These are phyloP conservation scores for Dermatemys mawii DNA, from an alignment of 2,113 vertebrate species.

Conservation along the genomic window DNA sequence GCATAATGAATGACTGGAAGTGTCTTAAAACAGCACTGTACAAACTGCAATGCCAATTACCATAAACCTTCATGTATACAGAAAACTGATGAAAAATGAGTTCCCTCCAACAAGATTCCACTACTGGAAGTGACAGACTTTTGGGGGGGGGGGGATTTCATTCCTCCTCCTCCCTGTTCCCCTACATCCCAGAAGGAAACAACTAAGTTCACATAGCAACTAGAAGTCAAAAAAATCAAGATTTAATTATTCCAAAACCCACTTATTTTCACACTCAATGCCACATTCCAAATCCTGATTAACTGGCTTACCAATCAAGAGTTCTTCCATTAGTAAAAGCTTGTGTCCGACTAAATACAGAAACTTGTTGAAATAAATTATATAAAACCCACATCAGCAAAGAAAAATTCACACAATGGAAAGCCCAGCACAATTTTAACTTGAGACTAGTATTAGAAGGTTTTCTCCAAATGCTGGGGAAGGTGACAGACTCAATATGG, in stretches of 20 bases:
- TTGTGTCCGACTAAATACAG: neutral
- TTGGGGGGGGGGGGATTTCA: too few species aligned
- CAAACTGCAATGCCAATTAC: neutral
- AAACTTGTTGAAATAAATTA: fast-evolving
- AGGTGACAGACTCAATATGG: neutral
- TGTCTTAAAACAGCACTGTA: neutral
- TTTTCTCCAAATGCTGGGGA: neutral
- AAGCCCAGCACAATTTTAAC: neutral
- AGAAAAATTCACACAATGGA: neutral
- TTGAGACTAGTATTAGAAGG: neutral
- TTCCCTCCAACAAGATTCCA: neutral
- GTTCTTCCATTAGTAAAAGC: neutral
- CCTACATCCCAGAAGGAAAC: neutral
- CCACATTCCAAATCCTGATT: neutral
- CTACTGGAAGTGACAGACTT: neutral
- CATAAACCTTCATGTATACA: neutral
- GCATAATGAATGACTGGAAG: neutral
- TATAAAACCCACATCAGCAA: too few species aligned
- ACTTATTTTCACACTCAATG: fast-evolving
- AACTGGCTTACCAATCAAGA: neutral
- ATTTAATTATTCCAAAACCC: neutral
- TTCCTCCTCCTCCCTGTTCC: too few species aligned
- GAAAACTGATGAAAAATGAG: neutral
- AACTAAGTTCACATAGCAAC: neutral
- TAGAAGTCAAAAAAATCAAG: neutral